phyloP scores from a whole-genome alignment of 2,797 vertebrate genomes.

The Amniataba percoides region DNA sequence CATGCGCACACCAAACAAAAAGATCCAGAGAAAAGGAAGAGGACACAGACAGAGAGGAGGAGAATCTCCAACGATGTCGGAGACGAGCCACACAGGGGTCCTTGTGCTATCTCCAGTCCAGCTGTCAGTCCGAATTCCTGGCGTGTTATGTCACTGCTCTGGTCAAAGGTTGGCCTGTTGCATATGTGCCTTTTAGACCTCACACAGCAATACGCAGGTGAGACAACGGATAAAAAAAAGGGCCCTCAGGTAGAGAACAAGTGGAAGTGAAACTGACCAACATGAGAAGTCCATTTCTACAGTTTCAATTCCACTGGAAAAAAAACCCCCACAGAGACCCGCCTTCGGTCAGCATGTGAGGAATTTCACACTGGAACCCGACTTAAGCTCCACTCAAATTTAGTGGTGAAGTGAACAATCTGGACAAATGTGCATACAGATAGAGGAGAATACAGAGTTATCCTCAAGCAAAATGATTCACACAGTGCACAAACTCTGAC shows the following conservation, averaged over 20 bases:
- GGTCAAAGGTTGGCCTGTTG: slow-evolving; percentile 32
- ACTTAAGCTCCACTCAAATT: slow-evolving; percentile 27
- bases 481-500: not conserved
- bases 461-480: not conserved
- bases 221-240: not conserved
- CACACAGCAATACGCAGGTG: slow-evolving; percentile 4
- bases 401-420: slow-evolving; percentile 7
- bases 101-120: slow-evolving; percentile 53
- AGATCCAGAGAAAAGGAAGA: slow-evolving; percentile 38
- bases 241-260: slow-evolving; percentile 6
- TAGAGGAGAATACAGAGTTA: not conserved
- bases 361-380: slow-evolving; percentile 63
- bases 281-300: not conserved
- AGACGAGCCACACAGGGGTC: slow-evolving; percentile 45
- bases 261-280: slow-evolving; percentile 18
- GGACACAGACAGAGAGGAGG: slow-evolving; percentile 38
- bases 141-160: slow-evolving; percentile 14
- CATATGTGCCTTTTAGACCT: slow-evolving; percentile 5
- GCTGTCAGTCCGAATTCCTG: slow-evolving; percentile 62
- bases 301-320: slow-evolving; percentile 50
- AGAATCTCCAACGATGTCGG: slow-evolving; percentile 29
- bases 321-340: slow-evolving; percentile 12
- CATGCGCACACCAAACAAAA: slow-evolving; percentile 55
- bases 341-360: slow-evolving; percentile 59
- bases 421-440: not conserved